Conservation (phyloP, 2,797 vertebrate genomes). For the Fratercula arctica region DNA sequence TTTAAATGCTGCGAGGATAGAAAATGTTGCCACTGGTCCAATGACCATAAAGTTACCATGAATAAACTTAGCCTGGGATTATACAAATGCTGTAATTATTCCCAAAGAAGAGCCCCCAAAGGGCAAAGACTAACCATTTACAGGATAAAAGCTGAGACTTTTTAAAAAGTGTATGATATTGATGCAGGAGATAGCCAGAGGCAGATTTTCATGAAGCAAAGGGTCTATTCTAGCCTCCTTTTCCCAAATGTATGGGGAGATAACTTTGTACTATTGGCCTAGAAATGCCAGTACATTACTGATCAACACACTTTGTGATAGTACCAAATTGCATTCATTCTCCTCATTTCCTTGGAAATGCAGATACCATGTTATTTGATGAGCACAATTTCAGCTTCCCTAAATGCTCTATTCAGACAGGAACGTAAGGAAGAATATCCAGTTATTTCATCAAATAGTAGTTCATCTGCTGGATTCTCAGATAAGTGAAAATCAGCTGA, state of each 20-base stretch:
- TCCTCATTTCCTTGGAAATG: slow-evolving; percentile 28
- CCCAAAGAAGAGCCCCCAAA: neutral
- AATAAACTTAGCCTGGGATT: neutral
- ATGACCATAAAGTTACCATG: neutral
- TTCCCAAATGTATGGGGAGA: neutral
- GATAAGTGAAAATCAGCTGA: slow-evolving; percentile 55
- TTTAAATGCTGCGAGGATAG: neutral
- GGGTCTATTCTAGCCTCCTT: neutral
- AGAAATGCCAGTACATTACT: neutral
- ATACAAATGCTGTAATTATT: neutral
- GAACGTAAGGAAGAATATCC: slow-evolving; percentile 56
- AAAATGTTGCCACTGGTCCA: neutral
- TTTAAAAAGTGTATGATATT: neutral
- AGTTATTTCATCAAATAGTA: slow-evolving; percentile 55
- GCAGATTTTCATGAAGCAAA: neutral
- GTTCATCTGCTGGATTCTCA: slow-evolving; percentile 42
- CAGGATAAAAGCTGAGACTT: neutral
- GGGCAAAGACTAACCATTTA: neutral
- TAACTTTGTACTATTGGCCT: neutral
- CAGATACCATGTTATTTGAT: slow-evolving; percentile 37
- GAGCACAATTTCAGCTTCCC: slow-evolving; percentile 26
- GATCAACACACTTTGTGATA: neutral
- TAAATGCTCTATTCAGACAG: slow-evolving; percentile 54
- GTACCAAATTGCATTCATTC: neutral
- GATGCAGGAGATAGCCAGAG: neutral